Base-by-base conservation (phyloP, 2,888 invertebrate genomes). In the Caenorhabditis sinica region DNA sequence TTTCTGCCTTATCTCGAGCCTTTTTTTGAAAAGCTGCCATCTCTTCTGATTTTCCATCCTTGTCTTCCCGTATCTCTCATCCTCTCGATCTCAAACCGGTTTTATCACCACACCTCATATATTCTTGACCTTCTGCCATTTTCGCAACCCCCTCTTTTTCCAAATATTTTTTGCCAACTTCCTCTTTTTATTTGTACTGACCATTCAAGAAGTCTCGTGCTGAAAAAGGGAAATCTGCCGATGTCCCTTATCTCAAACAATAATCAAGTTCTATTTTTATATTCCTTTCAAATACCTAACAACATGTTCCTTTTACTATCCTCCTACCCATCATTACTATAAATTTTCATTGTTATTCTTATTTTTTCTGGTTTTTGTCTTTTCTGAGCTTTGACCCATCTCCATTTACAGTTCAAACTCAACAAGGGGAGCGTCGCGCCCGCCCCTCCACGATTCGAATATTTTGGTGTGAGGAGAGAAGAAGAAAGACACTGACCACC, bases 111-210 rank as follows among this genome's bases (percentile, higher is more conserved):
- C 69, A 69, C 69, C 69, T 69, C 69, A 69, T 69, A 79, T 79
- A 72, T 79, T 79, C 79, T 79, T 79, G 79, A 79, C 79, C 79
- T 79, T 79, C 79, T 73, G 73, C 61, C 73, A 23, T 58, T 61
- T 56, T 71, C 15, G n/a, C 40, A 40, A 40, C 20, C 49, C 49
- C 20, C 49, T 45, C 45, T 8, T 20, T 6, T 20, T 11, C n/a
- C 6, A 11, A 40, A 15, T n/a, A n/a, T 65, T 43, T 65, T 49
- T 20, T 49, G 49, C 25, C 63, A 61, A 71, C 65, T 79, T 72
- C 79, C 72, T 72, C 36, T 15, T 73, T 68, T 56, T n/a, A 43
- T 11, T 56, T 30, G 17, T 61, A 40, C 49, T 56, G 69, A 56
- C 33, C 43, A 33, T 58, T 49, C 43, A 23, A 49, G 23, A 53